phyloP scores from a whole-genome alignment of 2,888 invertebrate genomes.

The Onthophagus sagittarius region DNA sequence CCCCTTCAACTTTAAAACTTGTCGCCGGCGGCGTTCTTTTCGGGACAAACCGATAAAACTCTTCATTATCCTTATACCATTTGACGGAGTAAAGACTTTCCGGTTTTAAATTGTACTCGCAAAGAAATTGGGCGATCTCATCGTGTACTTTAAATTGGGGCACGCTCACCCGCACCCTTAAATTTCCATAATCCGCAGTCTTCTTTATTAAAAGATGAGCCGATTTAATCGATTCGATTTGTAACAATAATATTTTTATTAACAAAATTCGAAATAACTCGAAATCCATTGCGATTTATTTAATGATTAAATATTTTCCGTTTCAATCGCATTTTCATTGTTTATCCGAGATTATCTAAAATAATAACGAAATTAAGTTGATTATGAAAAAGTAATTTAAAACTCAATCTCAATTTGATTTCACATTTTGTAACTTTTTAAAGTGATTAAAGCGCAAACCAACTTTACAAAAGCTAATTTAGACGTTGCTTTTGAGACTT shows the following conservation, averaged over 20 bases:
- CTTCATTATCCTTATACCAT: conserved; percentile 75
- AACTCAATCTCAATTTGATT: too few relatives aligned
- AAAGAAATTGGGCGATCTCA: conserved; percentile 26
- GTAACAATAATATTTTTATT: neutral
- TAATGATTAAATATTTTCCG: neutral
- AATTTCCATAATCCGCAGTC: neutral
- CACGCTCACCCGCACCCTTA: conserved; percentile 27
- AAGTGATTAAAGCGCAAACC: too few relatives aligned
- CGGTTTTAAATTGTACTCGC: conserved; percentile 28
- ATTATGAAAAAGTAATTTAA: too few relatives aligned
- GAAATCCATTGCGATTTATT: conserved; percentile 17
- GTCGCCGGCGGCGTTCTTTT: conserved; percentile 62
- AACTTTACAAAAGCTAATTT: too few relatives aligned
- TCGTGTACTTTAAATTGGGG: conserved; percentile 28
- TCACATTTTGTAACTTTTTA: too few relatives aligned
- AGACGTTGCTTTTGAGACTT: too few relatives aligned
- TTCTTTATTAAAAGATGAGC: too few relatives aligned
- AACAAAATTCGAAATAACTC: conserved; percentile 17
- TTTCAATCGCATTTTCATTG: too few relatives aligned
- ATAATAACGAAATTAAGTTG: too few relatives aligned
- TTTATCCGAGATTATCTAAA: too few relatives aligned
- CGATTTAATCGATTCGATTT: too few relatives aligned
- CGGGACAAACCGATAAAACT: conserved; percentile 70
- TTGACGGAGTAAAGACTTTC: conserved; percentile 70
- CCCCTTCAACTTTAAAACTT: conserved; percentile 61